Evolutionary conservation across 1,140 invertebrate genomes (phyloP), one percentile per base, ranked within the genome.

Genomic region (Calephelis virginiensis): DNA sequence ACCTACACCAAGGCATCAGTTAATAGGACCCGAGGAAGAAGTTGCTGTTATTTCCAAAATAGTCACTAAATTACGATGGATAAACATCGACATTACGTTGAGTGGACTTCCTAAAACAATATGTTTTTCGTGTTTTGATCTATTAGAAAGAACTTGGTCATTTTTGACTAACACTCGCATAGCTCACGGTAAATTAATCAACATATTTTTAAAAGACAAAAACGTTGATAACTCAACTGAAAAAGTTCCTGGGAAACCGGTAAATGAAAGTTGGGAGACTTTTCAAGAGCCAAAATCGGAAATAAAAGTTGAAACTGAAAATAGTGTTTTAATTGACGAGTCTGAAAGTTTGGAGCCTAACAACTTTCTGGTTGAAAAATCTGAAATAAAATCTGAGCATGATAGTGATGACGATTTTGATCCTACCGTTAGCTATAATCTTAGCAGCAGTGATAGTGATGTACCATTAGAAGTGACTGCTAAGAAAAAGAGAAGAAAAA

Each of bases 51-150:
- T 68, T 46, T 86, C 86, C 0, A 91, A 89, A 74, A 78, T 91
- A 53, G 66, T 70, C 8, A 82, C 76, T 4, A 91, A 91, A 74
- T 77, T 91, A 77, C 68, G 71, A 9, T 91, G 86, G 85, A 89
- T 91, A 72, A 91, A 89, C 65, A 77, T 91, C n/a, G 86, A 91
- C 73, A 75, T 84, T 63, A 76, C 75, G 12, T 50, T 72, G n/a
- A 79, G 72, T 71, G 50, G 53, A 8, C 74, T 89, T 40, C 89
- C 89, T 7, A 85, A 76, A 9, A 78, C 82, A 14, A 89, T 91
- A 71, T 91, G 89, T 64, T 91, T 82, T 63, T 80, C 85, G 6
- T 91, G 89, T 66, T 91, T 89, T 75, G 85, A 87, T 68, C 67
- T 78, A 61, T 68, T 91, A 68, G 85, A 91, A 66, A 75, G 82